Evolutionary conservation across 2,113 vertebrate species (phyloP), one percentile per base, ranked within the genome.

Genomic region (Labeo rohita): DNA sequence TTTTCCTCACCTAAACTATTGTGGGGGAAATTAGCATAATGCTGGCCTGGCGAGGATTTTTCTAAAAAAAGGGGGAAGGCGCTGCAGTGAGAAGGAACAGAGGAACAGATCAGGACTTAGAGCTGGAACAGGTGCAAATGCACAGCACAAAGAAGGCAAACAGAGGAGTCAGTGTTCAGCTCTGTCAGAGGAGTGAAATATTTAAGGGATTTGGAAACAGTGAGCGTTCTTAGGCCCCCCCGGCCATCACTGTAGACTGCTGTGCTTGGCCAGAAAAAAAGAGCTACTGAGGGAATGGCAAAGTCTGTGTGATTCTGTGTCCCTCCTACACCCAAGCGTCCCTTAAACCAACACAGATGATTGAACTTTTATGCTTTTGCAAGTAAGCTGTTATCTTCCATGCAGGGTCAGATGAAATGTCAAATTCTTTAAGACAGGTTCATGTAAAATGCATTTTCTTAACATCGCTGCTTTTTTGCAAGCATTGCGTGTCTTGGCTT

Each of bases 71-170:
- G 83, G 74, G 82, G 85, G 83, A 84, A 86, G 78, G 75, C 52
- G 39, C 86, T 73, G 70, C 45, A 79, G 72, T 77, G 80, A 86
- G 80, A 80, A 88, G 34, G 43, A 80, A 84, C 52, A 45, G 8
- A 77, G 56, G 56, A 66, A 81, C 50, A 82, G 75, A 86, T 83
- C 82, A 86, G 89, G 91, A 91, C 63, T 85, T 89, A 70, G 84
- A 84, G 91, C 91, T 92, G 84, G 90, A 94, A 91, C 94, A 94
- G 94, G 93, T 94, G 94, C 94, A 95, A 94, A 94, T 92, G 90
- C 92, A 88, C 87, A 85, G 87, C 87, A 90, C 88, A 92, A 91
- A 93, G 90, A 91, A 84, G 85, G 83, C 89, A 91, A 92, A 95
- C 94, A 95, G 92, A 93, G 92, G 87, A 87, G 90, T 89, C 94